Evolutionary conservation across 2,113 vertebrate genomes (phyloP).

Genomic region (Paedocypris sp.): DNA sequence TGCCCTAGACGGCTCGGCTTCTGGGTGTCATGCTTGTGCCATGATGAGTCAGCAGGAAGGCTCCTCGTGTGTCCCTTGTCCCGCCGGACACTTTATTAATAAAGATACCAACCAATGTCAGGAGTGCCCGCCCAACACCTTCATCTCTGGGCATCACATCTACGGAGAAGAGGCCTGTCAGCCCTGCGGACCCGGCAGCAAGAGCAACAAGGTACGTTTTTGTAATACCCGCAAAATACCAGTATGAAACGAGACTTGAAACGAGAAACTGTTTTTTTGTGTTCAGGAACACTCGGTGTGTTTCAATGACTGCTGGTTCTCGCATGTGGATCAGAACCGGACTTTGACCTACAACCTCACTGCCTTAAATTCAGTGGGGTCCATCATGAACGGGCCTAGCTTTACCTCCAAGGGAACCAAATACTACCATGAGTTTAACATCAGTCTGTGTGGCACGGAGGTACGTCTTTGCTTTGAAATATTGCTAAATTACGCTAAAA

Average conservation of each 20-base stretch:
- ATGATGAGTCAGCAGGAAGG: constrained; percentile 68
- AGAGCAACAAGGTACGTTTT: constrained; percentile 69
- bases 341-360: constrained; percentile 78
- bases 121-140: constrained; percentile 78
- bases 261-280: background rate
- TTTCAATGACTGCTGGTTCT: constrained; percentile 83
- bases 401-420: constrained; percentile 96
- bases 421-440: constrained; percentile 92
- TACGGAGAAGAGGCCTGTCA: constrained; percentile 76
- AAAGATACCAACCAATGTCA: constrained; percentile 73
- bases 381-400: constrained; percentile 85
- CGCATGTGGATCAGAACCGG: constrained; percentile 66
- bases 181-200: constrained; percentile 83
- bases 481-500: too few relatives aligned
- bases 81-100: constrained; percentile 83
- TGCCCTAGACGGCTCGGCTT: constrained; percentile 76
- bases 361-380: constrained; percentile 69
- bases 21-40: constrained; percentile 78
- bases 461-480: too few relatives aligned
- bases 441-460: constrained; percentile 88
- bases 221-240: background rate
- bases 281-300: constrained; percentile 81
- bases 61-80: constrained; percentile 87
- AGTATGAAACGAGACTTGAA: background rate
- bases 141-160: constrained; percentile 74